A percentile compares a stretch with the other conserved stretches of the same genome.
phyloP scores from a whole-genome alignment of 1,140 invertebrate species.

The Stegodyphus dumicola region DNA sequence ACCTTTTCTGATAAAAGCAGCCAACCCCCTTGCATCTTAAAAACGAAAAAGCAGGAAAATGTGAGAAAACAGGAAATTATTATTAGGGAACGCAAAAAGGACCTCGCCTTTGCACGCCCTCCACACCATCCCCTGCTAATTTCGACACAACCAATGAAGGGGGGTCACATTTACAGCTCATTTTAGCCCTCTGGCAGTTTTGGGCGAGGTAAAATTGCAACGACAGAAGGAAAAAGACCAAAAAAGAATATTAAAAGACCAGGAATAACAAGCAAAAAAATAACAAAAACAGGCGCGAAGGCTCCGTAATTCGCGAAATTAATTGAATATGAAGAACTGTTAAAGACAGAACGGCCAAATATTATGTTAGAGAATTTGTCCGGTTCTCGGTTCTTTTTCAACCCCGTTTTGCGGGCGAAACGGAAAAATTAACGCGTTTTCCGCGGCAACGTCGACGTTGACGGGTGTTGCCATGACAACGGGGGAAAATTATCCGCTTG shows the following conservation, averaged over 20 bases:
- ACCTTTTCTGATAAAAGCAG: not conserved
- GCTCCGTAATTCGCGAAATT: slow-evolving; percentile 52
- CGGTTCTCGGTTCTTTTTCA: not conserved
- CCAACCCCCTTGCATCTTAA: not conserved
- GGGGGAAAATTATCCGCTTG: slow-evolving; percentile 33
- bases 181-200: slow-evolving; percentile 6
- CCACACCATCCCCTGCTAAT: slow-evolving; percentile 3
- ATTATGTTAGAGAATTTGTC: slow-evolving; percentile 35
- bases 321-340: slow-evolving; percentile 60
- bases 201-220: no score
- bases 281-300: slow-evolving; percentile 16
- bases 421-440: slow-evolving; percentile 57
- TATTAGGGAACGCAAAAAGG: slow-evolving; percentile 35
- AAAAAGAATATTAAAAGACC: slow-evolving; percentile 55
- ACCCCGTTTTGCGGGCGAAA: slow-evolving; percentile 25
- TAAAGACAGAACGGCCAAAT: slow-evolving; percentile 56
- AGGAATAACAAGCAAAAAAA: slow-evolving; percentile 41
- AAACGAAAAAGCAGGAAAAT: slow-evolving; percentile 10
- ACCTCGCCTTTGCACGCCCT: not conserved
- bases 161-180: slow-evolving; percentile 9
- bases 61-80: slow-evolving; percentile 54
- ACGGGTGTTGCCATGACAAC: slow-evolving; percentile 36
- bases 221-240: slow-evolving; percentile 16
- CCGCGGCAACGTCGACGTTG: slow-evolving; percentile 40
- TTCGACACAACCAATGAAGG: not conserved